phyloP scores from a whole-genome alignment of 2,888 invertebrate genomes.

The Drosophila antonietae region DNA sequence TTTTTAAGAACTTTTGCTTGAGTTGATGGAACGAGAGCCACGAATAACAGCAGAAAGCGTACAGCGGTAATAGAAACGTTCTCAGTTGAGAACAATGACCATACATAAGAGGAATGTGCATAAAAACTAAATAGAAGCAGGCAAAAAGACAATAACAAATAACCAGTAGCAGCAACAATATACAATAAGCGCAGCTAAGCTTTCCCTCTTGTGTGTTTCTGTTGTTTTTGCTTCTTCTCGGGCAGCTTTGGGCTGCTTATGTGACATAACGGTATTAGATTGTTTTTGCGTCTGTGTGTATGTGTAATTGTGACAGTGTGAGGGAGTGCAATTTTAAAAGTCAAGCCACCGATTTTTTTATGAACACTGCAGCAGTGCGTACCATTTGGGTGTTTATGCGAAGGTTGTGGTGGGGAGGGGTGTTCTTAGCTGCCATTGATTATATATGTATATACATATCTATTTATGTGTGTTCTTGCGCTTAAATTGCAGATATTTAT shows the following conservation, averaged over 20 bases:
- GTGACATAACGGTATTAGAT: slow-evolving; percentile 69
- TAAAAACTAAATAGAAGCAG: slow-evolving; percentile 45
- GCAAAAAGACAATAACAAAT: slow-evolving; percentile 17
- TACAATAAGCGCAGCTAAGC: slow-evolving; percentile 57
- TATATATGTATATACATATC: slow-evolving; percentile 39
- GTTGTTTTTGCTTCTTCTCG: slow-evolving; percentile 37
- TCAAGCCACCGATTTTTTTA: slow-evolving; percentile 21
- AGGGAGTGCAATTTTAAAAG: slow-evolving; percentile 26
- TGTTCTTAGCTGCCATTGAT: slow-evolving; percentile 13
- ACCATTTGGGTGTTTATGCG: background rate
- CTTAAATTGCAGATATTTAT: slow-evolving; percentile 69
- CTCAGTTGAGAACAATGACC: slow-evolving; percentile 26
- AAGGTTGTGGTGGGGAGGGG: background rate
- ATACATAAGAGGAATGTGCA: slow-evolving; percentile 58
- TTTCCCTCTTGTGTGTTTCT: slow-evolving; percentile 27
- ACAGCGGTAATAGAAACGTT: slow-evolving; percentile 4
- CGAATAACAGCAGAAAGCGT: slow-evolving; percentile 29
- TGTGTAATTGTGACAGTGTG: background rate
- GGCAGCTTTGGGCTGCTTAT: slow-evolving; percentile 38
- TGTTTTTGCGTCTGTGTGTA: slow-evolving; percentile 13
- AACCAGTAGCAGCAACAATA: slow-evolving; percentile 59
- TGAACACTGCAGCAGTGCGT: slow-evolving; percentile 4
- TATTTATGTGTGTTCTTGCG: slow-evolving; percentile 32
- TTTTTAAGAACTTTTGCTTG: slow-evolving; percentile 34
- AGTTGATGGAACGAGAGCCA: slow-evolving; percentile 26